Conservation (phyloP, 2,797 vertebrate species). For the Pipistrellus pygmaeus region DNA sequence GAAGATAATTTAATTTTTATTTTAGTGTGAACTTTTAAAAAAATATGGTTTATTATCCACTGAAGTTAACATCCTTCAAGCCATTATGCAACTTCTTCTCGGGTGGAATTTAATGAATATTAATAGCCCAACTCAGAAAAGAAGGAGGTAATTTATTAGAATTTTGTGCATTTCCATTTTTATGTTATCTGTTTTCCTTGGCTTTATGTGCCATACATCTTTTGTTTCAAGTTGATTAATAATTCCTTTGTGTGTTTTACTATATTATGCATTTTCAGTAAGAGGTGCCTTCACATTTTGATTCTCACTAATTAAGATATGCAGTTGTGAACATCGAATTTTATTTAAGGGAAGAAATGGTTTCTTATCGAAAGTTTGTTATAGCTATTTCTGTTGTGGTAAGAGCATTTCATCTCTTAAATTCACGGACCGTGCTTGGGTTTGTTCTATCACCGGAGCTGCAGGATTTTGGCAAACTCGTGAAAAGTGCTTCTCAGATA, state of each 20-base stretch:
- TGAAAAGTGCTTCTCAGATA: constrained; percentile 11
- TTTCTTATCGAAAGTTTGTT: constrained; percentile 55
- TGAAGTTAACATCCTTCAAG: constrained; percentile 69
- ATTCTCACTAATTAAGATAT: constrained; percentile 55
- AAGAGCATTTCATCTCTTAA: constrained; percentile 27
- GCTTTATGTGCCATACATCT: constrained; percentile 62
- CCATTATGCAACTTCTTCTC: constrained; percentile 72
- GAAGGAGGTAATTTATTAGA: constrained; percentile 74
- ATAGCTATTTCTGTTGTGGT: neutral
- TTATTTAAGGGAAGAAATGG: constrained; percentile 55
- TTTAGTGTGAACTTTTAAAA: constrained; percentile 70
- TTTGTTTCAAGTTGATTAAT: constrained; percentile 76
- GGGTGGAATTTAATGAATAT: constrained; percentile 80
- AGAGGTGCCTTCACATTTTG: constrained; percentile 63
- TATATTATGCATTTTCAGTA: constrained; percentile 69
- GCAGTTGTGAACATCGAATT: constrained; percentile 12
- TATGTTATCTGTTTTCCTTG: constrained; percentile 68
- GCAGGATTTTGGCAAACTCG: constrained; percentile 13
- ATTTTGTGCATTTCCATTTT: constrained; percentile 74
- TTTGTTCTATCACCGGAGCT: constrained; percentile 44
- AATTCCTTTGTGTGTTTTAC: constrained; percentile 63
- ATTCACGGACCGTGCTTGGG: neutral
- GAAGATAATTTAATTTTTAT: constrained; percentile 66
- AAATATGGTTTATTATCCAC: constrained; percentile 60
- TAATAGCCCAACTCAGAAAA: constrained; percentile 70